These are phyloP conservation scores for Pollachius pollachius DNA, from an alignment of 2,113 vertebrate species.

Conservation along the genomic window DNA sequence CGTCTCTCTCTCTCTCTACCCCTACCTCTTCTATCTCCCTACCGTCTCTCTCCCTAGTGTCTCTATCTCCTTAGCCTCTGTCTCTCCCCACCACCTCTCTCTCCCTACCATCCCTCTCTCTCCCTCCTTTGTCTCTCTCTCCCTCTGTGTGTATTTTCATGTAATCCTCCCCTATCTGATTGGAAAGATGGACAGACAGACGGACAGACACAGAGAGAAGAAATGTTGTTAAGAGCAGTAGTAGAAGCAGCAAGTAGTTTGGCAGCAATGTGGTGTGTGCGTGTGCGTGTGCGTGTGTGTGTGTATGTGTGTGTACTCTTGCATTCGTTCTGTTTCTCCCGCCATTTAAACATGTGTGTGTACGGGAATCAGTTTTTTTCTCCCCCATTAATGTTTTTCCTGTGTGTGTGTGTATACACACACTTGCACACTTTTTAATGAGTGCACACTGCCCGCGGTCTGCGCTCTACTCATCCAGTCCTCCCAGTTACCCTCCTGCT, in stretches of 20 bases:
- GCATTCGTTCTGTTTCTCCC: neutral
- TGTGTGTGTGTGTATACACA: neutral
- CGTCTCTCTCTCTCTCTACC: neutral
- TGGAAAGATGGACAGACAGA: neutral
- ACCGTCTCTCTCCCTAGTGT: neutral
- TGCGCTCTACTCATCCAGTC: too few relatives aligned
- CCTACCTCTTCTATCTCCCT: neutral
- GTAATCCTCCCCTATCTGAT: neutral
- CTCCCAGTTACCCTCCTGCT: too few relatives aligned
- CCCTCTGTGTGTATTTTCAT: neutral
- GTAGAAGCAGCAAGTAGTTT: too few relatives aligned
- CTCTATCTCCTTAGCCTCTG: conserved; percentile 14
- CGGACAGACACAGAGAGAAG: conserved; percentile 19
- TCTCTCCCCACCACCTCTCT: conserved; percentile 6
- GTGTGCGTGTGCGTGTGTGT: neutral
- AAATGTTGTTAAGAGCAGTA: neutral
- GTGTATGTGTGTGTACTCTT: neutral
- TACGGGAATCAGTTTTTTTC: neutral
- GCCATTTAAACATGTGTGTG: neutral
- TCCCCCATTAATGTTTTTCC: neutral
- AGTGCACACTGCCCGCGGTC: too few relatives aligned
- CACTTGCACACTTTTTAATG: too few relatives aligned
- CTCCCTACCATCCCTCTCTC: neutral
- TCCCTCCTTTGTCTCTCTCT: neutral
- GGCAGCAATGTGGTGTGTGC: neutral